These are phyloP conservation scores for Drosophila parthenogenetica DNA, from an alignment of 2,888 invertebrate genomes.

Conservation along the genomic window DNA sequence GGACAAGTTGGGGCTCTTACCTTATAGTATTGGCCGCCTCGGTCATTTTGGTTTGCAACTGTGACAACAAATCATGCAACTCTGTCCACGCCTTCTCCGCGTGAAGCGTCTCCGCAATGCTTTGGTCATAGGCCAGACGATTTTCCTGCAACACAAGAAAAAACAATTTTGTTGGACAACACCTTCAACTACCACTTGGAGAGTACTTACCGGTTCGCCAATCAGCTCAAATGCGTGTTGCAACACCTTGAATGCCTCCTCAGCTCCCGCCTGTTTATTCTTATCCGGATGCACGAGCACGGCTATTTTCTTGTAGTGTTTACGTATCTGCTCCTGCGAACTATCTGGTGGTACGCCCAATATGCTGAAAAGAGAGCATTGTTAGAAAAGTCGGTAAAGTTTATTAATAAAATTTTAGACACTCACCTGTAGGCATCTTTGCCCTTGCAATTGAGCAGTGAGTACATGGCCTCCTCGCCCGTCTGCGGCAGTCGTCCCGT, in stretches of 20 bases:
- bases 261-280: conserved; percentile 97
- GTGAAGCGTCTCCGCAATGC: conserved; percentile 90
- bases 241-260: conserved; percentile 97
- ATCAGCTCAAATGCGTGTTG: conserved; percentile 98
- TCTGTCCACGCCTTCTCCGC: conserved; percentile 95
- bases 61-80: conserved; percentile 93
- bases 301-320: conserved; percentile 97
- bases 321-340: conserved; percentile 96
- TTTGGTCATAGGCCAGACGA: conserved; percentile 90
- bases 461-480: conserved; percentile 97
- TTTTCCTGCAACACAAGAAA: conserved; percentile 87
- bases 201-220: conserved; percentile 90
- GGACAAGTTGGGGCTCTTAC: conserved; percentile 64
- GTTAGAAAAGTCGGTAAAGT: background rate
- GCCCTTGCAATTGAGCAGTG: conserved; percentile 95
- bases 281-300: conserved; percentile 98
- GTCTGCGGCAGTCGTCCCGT: conserved; percentile 90
- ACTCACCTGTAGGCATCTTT: conserved; percentile 96
- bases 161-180: too few species aligned
- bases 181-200: too few species aligned
- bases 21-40: conserved; percentile 96
- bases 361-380: conserved; percentile 87
- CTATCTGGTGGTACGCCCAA: conserved; percentile 94
- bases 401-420: background rate
- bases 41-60: conserved; percentile 96